Conservation (phyloP, 2,888 invertebrate species). For the Leptopterna dolabrata region DNA sequence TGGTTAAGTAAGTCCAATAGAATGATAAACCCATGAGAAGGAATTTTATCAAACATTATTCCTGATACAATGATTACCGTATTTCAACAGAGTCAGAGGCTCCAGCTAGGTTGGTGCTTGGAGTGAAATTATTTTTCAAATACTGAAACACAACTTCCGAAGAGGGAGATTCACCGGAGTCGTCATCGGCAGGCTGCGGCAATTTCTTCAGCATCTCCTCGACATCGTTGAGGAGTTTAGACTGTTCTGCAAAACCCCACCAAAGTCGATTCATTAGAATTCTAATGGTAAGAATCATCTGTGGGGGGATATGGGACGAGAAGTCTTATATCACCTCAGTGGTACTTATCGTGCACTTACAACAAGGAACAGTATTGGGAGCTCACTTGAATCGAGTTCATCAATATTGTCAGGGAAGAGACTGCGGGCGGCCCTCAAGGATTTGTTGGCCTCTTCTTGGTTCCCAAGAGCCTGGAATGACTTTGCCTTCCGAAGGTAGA, state of each 20-base stretch:
- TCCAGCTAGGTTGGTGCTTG: background rate
- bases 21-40: no score
- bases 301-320: background rate
- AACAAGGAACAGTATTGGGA: background rate
- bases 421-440: background rate
- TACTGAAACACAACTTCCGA: conserved; percentile 33
- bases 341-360: background rate
- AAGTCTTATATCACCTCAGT: background rate
- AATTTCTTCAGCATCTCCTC: conserved; percentile 21
- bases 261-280: background rate
- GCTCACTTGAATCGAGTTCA: conserved; percentile 1
- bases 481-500: conserved; percentile 70
- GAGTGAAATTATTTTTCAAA: conserved; percentile 7
- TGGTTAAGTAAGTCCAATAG: no score
- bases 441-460: background rate
- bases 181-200: background rate
- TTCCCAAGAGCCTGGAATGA: conserved; percentile 46
- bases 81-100: conserved; percentile 2
- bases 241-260: background rate
- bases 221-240: conserved; percentile 4
- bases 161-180: background rate
- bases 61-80: background rate
- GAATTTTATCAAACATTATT: no score
- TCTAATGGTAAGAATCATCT: no score
- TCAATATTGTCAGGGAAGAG: conserved; percentile 13